These are phyloP conservation scores for Parazoanthus atlanticus DNA, from an alignment of 92 coral and sea anemone genomes.

Conservation along the genomic window DNA sequence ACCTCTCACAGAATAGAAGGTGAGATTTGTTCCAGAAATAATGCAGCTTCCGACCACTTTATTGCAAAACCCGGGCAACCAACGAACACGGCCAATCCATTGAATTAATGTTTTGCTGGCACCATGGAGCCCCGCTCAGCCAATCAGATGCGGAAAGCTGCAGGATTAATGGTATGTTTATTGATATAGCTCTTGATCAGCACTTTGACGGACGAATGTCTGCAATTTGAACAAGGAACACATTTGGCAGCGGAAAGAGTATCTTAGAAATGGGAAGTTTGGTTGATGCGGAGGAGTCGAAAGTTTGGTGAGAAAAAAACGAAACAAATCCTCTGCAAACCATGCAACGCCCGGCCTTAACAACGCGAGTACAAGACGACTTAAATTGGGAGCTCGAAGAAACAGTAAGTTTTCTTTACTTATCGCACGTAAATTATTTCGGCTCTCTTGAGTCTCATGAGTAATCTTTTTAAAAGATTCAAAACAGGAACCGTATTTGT, in stretches of 20 bases:
- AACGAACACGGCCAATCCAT: background rate
- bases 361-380: background rate
- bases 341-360: background rate
- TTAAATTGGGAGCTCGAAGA: constrained; percentile 1
- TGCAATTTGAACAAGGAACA: background rate
- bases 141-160: background rate
- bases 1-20: background rate
- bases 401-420: constrained; percentile 4
- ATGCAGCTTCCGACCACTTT: constrained; percentile 4
- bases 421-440: background rate
- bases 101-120: background rate
- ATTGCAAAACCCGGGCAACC: constrained; percentile 34
- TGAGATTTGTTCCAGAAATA: background rate
- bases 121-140: background rate
- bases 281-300: background rate
- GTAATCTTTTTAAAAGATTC: background rate
- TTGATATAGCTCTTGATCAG: constrained; percentile 2
- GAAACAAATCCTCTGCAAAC: background rate
- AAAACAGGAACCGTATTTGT: background rate
- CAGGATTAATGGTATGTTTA: background rate
- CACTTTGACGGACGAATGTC: background rate
- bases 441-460: background rate
- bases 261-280: background rate
- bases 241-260: background rate
- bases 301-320: background rate